These are phyloP conservation scores for Centropristis striata DNA, from an alignment of 2,113 vertebrate species.

Conservation along the genomic window DNA sequence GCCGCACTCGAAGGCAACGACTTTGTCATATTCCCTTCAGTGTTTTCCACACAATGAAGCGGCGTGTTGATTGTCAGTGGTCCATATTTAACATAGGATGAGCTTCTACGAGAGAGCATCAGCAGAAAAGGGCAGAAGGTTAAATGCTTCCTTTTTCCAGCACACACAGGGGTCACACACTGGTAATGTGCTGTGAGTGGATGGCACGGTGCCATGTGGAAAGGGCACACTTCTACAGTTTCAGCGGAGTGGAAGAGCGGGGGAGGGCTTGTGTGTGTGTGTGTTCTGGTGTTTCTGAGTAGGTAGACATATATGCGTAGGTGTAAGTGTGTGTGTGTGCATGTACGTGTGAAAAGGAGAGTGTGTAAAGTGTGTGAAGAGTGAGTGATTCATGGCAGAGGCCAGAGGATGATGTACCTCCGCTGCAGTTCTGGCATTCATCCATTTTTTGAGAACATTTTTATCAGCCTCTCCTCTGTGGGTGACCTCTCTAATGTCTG, in stretches of 20 bases:
- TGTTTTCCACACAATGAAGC: constrained; percentile 1
- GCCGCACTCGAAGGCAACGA: neutral
- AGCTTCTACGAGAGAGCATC: constrained; percentile 33
- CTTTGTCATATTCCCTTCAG: neutral
- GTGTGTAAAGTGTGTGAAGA: constrained; percentile 19
- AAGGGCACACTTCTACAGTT: constrained; percentile 69
- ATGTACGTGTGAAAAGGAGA: neutral
- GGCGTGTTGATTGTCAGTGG: constrained; percentile 5
- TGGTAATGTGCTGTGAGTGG: constrained; percentile 71
- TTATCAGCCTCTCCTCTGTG: constrained; percentile 46
- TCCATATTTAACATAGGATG: constrained; percentile 40
- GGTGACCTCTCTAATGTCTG: constrained; percentile 50
- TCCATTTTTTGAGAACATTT: constrained; percentile 50
- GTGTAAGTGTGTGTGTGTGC: neutral
- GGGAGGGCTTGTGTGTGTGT: constrained; percentile 27
- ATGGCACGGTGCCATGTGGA: constrained; percentile 65
- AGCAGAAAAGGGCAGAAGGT: constrained; percentile 64
- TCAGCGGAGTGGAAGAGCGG: constrained; percentile 48
- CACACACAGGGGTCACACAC: constrained; percentile 62
- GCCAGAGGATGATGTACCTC: constrained; percentile 25
- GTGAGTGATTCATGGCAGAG: constrained; percentile 32
- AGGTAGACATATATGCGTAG: constrained; percentile 18
- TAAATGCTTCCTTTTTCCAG: constrained; percentile 75
- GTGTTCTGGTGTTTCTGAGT: constrained; percentile 15
- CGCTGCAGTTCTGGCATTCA: constrained; percentile 59